These are phyloP conservation scores for Leptogaster cylindrica DNA, from an alignment of 2,888 invertebrate species.

Conservation along the genomic window DNA sequence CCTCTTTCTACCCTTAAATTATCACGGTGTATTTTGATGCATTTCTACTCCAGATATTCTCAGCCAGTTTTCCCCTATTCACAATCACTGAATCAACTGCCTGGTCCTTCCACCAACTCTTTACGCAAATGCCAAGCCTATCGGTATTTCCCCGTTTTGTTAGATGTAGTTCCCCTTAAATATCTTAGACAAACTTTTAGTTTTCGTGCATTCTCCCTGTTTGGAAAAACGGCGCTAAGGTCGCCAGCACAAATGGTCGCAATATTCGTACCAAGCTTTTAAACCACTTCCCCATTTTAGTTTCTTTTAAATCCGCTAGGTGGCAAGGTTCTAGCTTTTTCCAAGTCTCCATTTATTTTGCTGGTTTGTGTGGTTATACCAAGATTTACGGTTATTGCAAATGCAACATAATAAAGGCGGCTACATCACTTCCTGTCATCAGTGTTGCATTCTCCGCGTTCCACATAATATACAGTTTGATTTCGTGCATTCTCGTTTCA, in stretches of 20 bases:
- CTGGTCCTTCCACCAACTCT: too few species aligned
- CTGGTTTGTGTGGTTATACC: neutral
- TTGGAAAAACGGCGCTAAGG: neutral
- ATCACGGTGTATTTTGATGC: neutral
- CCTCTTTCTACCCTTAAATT: neutral
- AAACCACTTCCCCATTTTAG: neutral
- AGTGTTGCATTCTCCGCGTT: constrained; percentile 3
- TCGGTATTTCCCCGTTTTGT: too few species aligned
- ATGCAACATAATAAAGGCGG: neutral
- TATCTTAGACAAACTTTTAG: too few species aligned
- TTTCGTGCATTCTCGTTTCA: constrained; percentile 4
- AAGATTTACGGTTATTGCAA: neutral
- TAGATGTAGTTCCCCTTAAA: too few species aligned
- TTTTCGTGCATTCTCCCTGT: too few species aligned
- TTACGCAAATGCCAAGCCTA: too few species aligned
- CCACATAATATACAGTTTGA: neutral
- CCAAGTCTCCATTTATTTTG: neutral
- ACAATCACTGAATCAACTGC: too few species aligned
- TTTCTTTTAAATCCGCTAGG: constrained; percentile 27
- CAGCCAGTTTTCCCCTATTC: too few species aligned
- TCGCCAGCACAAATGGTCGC: too few species aligned
- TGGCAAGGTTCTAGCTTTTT: constrained; percentile 19
- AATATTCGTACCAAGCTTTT: too few species aligned
- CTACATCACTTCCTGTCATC: neutral
- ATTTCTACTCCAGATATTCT: neutral